Conservation (phyloP, 2,888 invertebrate genomes). For the Orchesellides sinensis region DNA sequence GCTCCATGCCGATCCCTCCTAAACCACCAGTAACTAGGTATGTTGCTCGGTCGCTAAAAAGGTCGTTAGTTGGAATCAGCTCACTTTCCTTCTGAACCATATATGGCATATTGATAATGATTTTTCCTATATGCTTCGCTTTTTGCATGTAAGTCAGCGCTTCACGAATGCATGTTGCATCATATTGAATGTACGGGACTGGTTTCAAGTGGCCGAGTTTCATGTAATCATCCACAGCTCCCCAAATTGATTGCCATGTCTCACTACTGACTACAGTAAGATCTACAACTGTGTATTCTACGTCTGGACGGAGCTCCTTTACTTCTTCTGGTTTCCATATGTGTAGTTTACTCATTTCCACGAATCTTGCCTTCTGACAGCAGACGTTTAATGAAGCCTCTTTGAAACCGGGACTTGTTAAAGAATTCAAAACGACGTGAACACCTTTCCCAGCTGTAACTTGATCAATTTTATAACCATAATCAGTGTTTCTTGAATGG, state of each 20-base stretch:
- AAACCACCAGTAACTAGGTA: conserved; percentile 58
- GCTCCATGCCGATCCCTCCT: conserved; percentile 62
- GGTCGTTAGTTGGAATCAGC: conserved; percentile 27
- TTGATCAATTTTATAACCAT: conserved; percentile 32
- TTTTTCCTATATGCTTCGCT: conserved; percentile 62
- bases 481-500: conserved; percentile 57
- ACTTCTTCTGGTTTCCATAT: conserved; percentile 60
- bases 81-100: conserved; percentile 31
- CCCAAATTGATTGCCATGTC: conserved; percentile 11
- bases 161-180: conserved; percentile 43
- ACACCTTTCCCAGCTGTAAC: conserved; percentile 31
- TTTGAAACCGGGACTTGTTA: conserved; percentile 63
- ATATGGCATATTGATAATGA: conserved; percentile 44
- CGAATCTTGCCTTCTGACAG: conserved; percentile 36
- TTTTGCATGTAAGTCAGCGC: conserved; percentile 63
- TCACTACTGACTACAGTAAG: conserved; percentile 13
- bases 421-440: conserved; percentile 55
- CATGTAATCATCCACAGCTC: neutral
- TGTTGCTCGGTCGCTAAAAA: conserved; percentile 34
- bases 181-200: conserved; percentile 47
- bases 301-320: conserved; percentile 46
- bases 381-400: conserved; percentile 49
- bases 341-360: conserved; percentile 60
- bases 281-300: conserved; percentile 53
- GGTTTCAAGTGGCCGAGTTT: conserved; percentile 3